Evolutionary conservation across 2,113 vertebrate genomes (phyloP).

Genomic region (Stigmatopora nigra): DNA sequence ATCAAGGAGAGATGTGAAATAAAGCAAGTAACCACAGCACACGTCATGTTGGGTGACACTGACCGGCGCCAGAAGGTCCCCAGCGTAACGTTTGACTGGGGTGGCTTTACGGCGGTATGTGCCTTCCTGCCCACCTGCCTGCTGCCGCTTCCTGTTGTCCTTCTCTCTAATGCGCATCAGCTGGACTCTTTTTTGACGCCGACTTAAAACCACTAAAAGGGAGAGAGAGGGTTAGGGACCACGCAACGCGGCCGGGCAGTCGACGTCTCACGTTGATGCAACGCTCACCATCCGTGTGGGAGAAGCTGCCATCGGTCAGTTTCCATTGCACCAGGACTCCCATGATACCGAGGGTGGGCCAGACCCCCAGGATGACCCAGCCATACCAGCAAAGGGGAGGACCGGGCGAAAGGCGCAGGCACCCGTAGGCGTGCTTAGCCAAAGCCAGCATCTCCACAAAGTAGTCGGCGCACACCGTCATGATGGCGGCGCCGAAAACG

Average conservation of each 20-base stretch:
- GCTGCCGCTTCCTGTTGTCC: slow-evolving; percentile 76
- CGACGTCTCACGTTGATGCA: not conserved
- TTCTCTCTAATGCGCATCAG: slow-evolving; percentile 79
- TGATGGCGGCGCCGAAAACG: slow-evolving; percentile 75
- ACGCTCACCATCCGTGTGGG: slow-evolving; percentile 74
- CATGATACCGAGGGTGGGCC: slow-evolving; percentile 76
- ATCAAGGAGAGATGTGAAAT: not conserved
- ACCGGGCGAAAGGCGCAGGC: slow-evolving; percentile 68
- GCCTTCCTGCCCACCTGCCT: slow-evolving; percentile 70
- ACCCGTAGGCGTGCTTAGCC: slow-evolving; percentile 67
- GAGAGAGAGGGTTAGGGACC: not conserved
- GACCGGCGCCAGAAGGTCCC: slow-evolving; percentile 82
- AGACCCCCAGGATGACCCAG: slow-evolving; percentile 81
- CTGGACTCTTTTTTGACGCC: slow-evolving; percentile 78
- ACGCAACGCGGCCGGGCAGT: not conserved
- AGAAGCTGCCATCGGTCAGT: slow-evolving; percentile 74
- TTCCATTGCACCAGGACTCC: slow-evolving; percentile 82
- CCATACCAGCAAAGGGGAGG: slow-evolving; percentile 81
- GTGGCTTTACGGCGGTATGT: slow-evolving; percentile 73
- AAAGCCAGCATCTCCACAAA: slow-evolving; percentile 77
- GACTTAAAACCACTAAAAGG: slow-evolving; percentile 73
- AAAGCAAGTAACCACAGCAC: slow-evolving; percentile 34
- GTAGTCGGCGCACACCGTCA: slow-evolving; percentile 79
- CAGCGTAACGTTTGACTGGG: slow-evolving; percentile 73
- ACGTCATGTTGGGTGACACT: slow-evolving; percentile 58